Evolutionary conservation across 2,888 invertebrate genomes (phyloP).

Genomic region (Gasteruption jaculator): DNA sequence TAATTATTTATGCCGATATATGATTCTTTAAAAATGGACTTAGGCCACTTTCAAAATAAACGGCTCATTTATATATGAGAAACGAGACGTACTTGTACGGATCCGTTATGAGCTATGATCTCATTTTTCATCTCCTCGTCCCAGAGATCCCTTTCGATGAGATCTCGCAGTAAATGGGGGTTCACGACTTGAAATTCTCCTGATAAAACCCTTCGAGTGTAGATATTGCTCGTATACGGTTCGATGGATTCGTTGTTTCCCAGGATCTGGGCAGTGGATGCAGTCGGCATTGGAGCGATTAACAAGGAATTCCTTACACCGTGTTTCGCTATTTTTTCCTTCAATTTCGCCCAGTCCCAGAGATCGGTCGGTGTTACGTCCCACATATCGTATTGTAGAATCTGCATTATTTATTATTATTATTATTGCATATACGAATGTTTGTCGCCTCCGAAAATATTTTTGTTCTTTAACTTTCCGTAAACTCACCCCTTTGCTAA

Average conservation of each 20-base stretch:
- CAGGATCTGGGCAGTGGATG: conserved; percentile 97
- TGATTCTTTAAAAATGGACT: too few species aligned
- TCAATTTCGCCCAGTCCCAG: conserved; percentile 86
- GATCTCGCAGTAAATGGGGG: conserved; percentile 88
- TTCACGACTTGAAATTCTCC: conserved; percentile 97
- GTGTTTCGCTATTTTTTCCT: conserved; percentile 78
- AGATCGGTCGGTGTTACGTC: conserved; percentile 76
- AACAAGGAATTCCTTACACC: conserved; percentile 92
- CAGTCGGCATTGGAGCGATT: conserved; percentile 97
- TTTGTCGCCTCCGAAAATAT: background rate
- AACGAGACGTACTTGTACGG: conserved; percentile 79
- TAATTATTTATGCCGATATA: background rate
- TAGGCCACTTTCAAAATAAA: too few species aligned
- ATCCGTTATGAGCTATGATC: conserved; percentile 87
- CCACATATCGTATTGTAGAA: conserved; percentile 99
- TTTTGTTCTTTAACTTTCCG: background rate
- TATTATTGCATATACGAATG: background rate
- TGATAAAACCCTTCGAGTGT: conserved; percentile 86
- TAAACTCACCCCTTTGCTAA: conserved; percentile 77
- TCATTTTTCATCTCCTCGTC: conserved; percentile 92
- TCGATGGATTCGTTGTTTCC: conserved; percentile 99
- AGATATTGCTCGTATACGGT: conserved; percentile 97
- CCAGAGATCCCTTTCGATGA: conserved; percentile 90
- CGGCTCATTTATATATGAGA: conserved; percentile 3
- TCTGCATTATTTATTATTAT: conserved; percentile 47